phyloP scores from a whole-genome alignment of 2,113 vertebrate species.

The Xenotilapia flavipinnis region DNA sequence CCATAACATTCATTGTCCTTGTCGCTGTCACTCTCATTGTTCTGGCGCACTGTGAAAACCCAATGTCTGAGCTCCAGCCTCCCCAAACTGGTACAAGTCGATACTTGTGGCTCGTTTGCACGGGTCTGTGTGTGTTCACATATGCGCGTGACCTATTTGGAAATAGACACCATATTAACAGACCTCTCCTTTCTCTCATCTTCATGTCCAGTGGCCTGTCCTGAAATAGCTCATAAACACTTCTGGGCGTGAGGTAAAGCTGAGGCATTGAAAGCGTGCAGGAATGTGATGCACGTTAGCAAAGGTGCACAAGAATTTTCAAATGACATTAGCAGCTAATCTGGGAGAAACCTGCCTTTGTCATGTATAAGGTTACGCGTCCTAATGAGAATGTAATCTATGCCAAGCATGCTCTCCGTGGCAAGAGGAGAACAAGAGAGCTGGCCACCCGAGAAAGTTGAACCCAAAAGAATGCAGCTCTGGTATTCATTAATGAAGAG shows the following conservation, averaged over 20 bases:
- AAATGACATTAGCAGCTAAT: slow-evolving; percentile 44
- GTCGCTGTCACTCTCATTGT: neutral
- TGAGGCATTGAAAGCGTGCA: neutral
- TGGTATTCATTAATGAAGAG: slow-evolving; percentile 67
- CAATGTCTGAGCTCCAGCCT: neutral
- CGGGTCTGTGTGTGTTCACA: neutral
- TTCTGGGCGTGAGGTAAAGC: neutral
- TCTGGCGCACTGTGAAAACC: neutral
- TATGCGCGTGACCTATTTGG: neutral
- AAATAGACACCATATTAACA: neutral
- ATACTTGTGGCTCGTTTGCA: neutral
- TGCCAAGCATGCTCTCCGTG: slow-evolving; percentile 53
- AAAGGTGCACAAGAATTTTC: slow-evolving; percentile 34
- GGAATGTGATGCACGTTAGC: slow-evolving; percentile 17
- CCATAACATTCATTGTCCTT: slow-evolving; percentile 6
- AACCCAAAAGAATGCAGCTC: slow-evolving; percentile 62
- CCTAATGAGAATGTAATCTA: slow-evolving; percentile 60
- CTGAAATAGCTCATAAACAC: slow-evolving; percentile 5
- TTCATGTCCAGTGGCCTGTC: neutral
- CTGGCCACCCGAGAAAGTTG: slow-evolving; percentile 62
- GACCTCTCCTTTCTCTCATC: slow-evolving; percentile 8
- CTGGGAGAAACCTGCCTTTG: slow-evolving; percentile 58
- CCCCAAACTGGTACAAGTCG: slow-evolving; percentile 12
- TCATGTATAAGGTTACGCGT: slow-evolving; percentile 48
- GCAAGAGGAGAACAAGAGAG: slow-evolving; percentile 60